Percentiles rank a stretch among this genome's conserved stretches.
Conservation (phyloP, 1,140 invertebrate genomes). For the Euschistus heros region DNA sequence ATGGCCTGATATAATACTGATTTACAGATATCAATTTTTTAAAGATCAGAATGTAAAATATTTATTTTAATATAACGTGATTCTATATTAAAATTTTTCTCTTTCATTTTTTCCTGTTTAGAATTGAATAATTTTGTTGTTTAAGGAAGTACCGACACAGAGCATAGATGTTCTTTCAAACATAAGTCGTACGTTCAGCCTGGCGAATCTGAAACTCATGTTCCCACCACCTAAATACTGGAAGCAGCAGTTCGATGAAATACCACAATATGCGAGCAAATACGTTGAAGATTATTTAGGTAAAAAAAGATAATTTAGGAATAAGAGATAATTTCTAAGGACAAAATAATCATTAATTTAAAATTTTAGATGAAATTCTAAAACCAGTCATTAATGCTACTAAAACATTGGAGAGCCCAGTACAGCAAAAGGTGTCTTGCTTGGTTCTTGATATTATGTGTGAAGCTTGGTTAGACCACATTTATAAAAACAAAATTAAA, state of each 20-base stretch:
- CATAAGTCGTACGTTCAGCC: conserved; percentile 56
- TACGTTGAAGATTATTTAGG: conserved; percentile 53
- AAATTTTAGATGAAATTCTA: conserved; percentile 54
- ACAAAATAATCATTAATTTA: background rate
- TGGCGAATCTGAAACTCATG: conserved; percentile 64
- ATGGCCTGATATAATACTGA: too few relatives aligned
- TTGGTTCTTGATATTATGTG: conserved; percentile 68
- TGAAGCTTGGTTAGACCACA: conserved; percentile 74
- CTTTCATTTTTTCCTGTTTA: background rate
- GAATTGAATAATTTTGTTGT: conserved; percentile 24
- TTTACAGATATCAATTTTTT: too few relatives aligned
- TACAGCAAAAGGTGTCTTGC: conserved; percentile 55
- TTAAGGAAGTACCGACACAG: conserved; percentile 51
- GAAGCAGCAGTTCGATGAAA: conserved; percentile 38
- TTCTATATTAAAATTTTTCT: background rate
- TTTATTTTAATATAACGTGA: background rate
- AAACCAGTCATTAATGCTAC: conserved; percentile 60
- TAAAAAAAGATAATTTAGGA: conserved; percentile 34
- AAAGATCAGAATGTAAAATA: too few relatives aligned
- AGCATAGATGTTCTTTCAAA: conserved; percentile 54
- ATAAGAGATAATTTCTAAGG: background rate
- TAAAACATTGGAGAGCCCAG: conserved; percentile 34
- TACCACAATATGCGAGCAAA: conserved; percentile 37
- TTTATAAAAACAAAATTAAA: conserved; percentile 65
- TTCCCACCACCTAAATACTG: conserved; percentile 57